Evolutionary conservation across 2,797 vertebrate genomes (phyloP).

Genomic region (Sebastes kiyomatsui): DNA sequence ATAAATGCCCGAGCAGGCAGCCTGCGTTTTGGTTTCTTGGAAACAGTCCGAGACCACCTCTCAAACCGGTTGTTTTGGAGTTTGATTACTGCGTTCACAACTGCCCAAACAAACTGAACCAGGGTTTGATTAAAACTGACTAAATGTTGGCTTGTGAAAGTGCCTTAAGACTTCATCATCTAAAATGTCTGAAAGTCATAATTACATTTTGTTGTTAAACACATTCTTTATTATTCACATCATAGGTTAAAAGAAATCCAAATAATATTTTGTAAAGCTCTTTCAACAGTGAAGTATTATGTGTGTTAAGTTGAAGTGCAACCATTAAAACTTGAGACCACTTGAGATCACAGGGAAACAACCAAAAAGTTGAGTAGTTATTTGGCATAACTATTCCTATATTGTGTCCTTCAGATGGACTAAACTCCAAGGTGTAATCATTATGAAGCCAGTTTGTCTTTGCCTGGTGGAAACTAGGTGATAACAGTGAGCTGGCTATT

Average conservation of each 20-base stretch:
- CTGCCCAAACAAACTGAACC: too few relatives aligned
- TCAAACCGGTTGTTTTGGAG: too few relatives aligned
- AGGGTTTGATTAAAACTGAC: too few relatives aligned
- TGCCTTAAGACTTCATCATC: neutral
- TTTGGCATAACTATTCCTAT: neutral
- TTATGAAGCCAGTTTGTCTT: neutral
- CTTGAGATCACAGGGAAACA: neutral
- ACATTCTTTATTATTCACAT: too few relatives aligned
- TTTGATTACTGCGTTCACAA: too few relatives aligned
- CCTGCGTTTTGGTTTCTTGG: too few relatives aligned
- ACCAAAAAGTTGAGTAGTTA: neutral
- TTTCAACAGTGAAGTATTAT: neutral
- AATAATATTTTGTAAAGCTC: neutral
- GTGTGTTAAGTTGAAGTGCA: neutral
- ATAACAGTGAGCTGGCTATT: slow-evolving; percentile 28
- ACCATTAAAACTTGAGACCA: neutral
- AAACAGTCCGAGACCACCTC: too few relatives aligned
- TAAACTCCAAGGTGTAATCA: neutral
- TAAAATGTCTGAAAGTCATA: neutral
- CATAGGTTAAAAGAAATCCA: neutral
- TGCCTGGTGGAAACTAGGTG: neutral
- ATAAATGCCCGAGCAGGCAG: too few relatives aligned
- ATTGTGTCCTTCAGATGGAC: neutral
- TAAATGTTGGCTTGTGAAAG: neutral
- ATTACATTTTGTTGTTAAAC: too few relatives aligned